These are phyloP conservation scores for Meandrusa payeni DNA, from an alignment of 2,888 invertebrate genomes.

Conservation along the genomic window DNA sequence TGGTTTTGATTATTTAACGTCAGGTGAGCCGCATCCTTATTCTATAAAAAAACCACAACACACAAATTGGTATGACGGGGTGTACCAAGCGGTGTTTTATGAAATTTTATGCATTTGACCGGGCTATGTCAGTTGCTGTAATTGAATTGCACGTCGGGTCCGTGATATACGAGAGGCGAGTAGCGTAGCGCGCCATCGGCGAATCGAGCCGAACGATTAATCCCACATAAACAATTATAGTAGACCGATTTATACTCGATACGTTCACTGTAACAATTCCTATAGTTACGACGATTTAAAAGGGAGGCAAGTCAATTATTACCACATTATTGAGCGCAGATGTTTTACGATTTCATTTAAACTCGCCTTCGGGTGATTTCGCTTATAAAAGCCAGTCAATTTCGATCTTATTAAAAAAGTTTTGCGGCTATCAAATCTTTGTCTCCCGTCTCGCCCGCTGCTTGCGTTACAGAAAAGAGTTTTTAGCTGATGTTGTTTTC, in stretches of 20 bases:
- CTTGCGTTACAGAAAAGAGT: slow-evolving; percentile 36
- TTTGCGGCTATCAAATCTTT: slow-evolving; percentile 26
- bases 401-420: slow-evolving; percentile 49
- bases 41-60: slow-evolving; percentile 31
- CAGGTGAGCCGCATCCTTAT: too few species aligned
- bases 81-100: slow-evolving; percentile 29
- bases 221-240: slow-evolving; percentile 61
- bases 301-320: slow-evolving; percentile 36
- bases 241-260: slow-evolving; percentile 60
- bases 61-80: slow-evolving; percentile 31
- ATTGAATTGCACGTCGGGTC: slow-evolving; percentile 65
- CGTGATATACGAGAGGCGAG: slow-evolving; percentile 57
- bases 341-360: slow-evolving; percentile 60
- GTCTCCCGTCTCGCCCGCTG: slow-evolving; percentile 25
- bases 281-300: slow-evolving; percentile 28
- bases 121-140: slow-evolving; percentile 56
- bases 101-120: slow-evolving; percentile 43
- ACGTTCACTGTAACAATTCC: slow-evolving; percentile 51
- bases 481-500: slow-evolving; percentile 53
- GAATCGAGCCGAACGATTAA: slow-evolving; percentile 55
- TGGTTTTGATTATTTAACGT: too few species aligned
- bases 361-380: slow-evolving; percentile 44
- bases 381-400: slow-evolving; percentile 34
- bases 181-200: slow-evolving; percentile 35
- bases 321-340: slow-evolving; percentile 34